Percentiles rank a stretch among this genome's conserved stretches.
phyloP scores from a whole-genome alignment of 2,888 invertebrate genomes.

The Glaucopsyche alexis region DNA sequence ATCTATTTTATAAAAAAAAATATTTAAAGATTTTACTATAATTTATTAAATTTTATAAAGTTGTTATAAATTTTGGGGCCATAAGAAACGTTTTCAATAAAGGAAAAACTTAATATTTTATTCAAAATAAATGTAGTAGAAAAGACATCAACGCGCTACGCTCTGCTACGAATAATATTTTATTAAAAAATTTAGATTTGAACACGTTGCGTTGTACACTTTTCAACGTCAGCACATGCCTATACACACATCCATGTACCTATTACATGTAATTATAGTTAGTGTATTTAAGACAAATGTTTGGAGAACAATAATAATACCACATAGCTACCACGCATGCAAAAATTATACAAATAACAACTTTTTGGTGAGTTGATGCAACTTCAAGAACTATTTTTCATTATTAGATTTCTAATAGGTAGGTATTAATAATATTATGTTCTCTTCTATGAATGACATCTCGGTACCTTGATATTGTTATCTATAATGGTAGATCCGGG shows the following conservation, averaged over 20 bases:
- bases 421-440: not conserved
- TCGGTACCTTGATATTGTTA: constrained; percentile 18
- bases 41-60: not conserved
- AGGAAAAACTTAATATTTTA: not conserved
- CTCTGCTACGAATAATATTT: not conserved
- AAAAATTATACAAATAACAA: not conserved
- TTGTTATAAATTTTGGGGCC: not conserved
- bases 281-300: too few relatives aligned
- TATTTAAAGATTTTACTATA: not conserved
- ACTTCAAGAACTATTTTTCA: not conserved
- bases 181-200: not conserved
- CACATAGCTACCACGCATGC: not conserved
- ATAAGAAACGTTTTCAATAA: not conserved
- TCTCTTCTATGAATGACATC: not conserved
- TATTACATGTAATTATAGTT: too few relatives aligned
- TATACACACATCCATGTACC: too few relatives aligned
- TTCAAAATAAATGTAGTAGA: constrained; percentile 40
- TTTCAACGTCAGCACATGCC: not conserved
- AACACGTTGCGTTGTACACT: not conserved
- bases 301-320: too few relatives aligned
- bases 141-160: constrained; percentile 68
- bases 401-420: not conserved
- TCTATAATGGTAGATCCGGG: constrained; percentile 62
- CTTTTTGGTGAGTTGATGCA: not conserved
- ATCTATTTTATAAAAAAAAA: not conserved